Conservation (phyloP, 2,113 vertebrate species). For the Macquaria ambigua region DNA sequence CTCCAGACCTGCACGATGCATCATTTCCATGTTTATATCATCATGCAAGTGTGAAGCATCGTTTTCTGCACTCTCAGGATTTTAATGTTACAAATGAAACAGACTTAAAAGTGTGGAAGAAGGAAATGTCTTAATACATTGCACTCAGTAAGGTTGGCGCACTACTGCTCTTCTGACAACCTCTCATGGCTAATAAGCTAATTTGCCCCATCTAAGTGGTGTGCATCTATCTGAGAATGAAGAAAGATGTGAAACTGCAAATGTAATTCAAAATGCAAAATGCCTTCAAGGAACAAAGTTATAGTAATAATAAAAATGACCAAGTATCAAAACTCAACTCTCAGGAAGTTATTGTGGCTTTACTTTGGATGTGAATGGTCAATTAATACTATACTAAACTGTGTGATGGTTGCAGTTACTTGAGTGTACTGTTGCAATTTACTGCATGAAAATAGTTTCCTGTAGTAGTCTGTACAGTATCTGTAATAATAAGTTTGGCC, state of each 20-base stretch:
- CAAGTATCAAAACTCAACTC: not conserved
- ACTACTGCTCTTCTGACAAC: not conserved
- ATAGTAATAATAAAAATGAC: not conserved
- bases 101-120: not conserved
- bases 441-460: not conserved
- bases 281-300: not conserved
- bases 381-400: not conserved
- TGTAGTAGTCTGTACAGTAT: not conserved
- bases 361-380: not conserved
- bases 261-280: not conserved
- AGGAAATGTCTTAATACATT: not conserved
- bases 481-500: constrained; percentile 42
- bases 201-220: not conserved
- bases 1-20: not conserved
- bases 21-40: not conserved
- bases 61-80: not conserved
- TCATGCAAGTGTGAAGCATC: not conserved
- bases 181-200: not conserved
- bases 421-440: not conserved
- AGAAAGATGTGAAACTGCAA: not conserved
- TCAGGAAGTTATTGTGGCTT: not conserved
- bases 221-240: not conserved
- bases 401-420: not conserved
- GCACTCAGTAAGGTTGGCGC: too few species aligned
- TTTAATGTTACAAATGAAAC: not conserved